Evolutionary conservation across 1,140 invertebrate genomes (phyloP), one percentile per base, ranked within the genome.

Genomic region (Myzus persicae): DNA sequence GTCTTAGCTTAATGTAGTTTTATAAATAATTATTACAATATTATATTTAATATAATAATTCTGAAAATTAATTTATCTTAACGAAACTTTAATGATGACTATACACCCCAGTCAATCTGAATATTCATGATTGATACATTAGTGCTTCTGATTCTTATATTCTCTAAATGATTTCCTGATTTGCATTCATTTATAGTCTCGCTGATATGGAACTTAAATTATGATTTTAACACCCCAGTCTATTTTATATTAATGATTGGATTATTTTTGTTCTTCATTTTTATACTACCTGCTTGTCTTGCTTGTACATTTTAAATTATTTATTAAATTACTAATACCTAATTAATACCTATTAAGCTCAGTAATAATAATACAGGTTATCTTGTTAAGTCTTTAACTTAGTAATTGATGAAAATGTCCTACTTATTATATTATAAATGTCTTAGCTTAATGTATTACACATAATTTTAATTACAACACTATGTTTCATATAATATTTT

Each of bases 61-160:
- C n/a, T n/a, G n/a, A n/a, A n/a, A n/a, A n/a, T n/a, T n/a, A n/a
- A 81, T 38, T 81, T 81, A 81, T 36, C 36, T 6, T 36, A 36
- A 81, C 2, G 18, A 81, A 59, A 38, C 31, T 38, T 24, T 38
- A 26, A 90, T 90, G 48, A 59, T 90, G 88, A 40, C 24, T 14
- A 40, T 67, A 67, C 54, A 67, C 42, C 89, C 89, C 54, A 90
- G 51, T 67, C 42, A 59, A 90, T 67, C 40, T 90, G 40, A 90
- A 67, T 40, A 40, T 40, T 38, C 54, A 38, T 90, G 88, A 90
- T 54, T 90, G 36, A 90, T 54, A 51, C 24, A 38, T 54, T 90
- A 14, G 20, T 90, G 14, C 11, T n/a, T 36, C 46, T 90, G 88
- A 90, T 89, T 18, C 18, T 85, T 26, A 44, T 40, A 42, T 85